Base-by-base conservation (phyloP, 2,888 invertebrate genomes). In the Biston stratarius region DNA sequence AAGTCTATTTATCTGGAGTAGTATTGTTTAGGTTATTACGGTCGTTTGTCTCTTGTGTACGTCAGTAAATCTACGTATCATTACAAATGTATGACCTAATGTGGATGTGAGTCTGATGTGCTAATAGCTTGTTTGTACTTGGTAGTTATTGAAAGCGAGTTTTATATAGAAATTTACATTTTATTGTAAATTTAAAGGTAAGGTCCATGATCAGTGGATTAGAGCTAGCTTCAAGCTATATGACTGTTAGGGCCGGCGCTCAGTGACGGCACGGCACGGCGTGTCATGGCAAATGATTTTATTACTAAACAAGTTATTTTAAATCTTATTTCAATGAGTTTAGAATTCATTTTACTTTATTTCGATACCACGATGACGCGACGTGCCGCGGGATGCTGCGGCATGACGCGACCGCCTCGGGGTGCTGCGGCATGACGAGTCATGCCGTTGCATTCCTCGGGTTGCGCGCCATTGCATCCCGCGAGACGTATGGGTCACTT, bases 41-140 rank as follows among this genome's bases (percentile, higher is more conserved):
- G 80, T 80, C 75, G 61, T 56, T 48, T 69, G 74, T 82, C 80
- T 79, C 72, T 74, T 80, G 78, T 78, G 78, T 77, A 78, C 74
- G 70, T 77, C 77, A 78, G 77, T 75, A 47, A 71, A 77, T 81
- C 74, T 78, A 75, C 71, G 55, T 71, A 71, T 74, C 70, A 66
- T 81, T 77, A 73, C 74, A 63, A 61, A 60, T 65, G 14, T 72
- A 73, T 75, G 74, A 77, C 72, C 77, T 79, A 79, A 79, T 80
- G 61, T 52, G 74, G 86, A 86, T 83, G 82, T 79, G 89, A 89
- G 91, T n/a, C n/a, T 90, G 91, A 91, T 87, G 88, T 89, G 62
- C 15, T 44, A 36, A 42, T 55, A 61, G 58, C 61, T 59, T 59
- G 60, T 49, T 61, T 69, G 63, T 67, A 65, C 64, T 69, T 67